Evolutionary conservation across 2,797 vertebrate genomes (phyloP), one percentile per base, ranked within the genome.

Genomic region (Hemitrygon akajei): DNA sequence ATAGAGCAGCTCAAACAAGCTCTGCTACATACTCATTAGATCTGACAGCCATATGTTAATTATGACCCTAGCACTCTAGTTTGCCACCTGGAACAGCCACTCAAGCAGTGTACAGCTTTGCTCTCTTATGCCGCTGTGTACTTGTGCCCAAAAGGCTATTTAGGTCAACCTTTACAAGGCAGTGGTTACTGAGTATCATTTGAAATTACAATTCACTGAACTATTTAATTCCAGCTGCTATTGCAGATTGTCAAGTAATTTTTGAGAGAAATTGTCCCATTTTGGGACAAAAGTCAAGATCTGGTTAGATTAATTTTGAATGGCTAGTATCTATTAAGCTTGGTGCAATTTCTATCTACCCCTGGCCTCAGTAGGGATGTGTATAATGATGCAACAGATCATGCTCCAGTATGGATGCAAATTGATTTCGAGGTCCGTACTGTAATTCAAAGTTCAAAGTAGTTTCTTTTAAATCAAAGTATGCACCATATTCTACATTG

Each of bases 21-120:
- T 30, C 10, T 73, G 91, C 25, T 92, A 20, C 30, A 27, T 75
- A 40, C 10, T 73, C 20, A 92, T 92, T 71, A 92, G 40, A 75
- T 56, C 69, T 92, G 91, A 92, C 91, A 92, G 63, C 86, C 86
- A 89, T 89, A 89, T 89, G 86, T 69, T 18, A 37, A 89, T 20
- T 69, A 69, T 69, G 14, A 66, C 18, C 63, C 60, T 79, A 18
- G 77, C 77, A 79, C 34, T 37, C 7, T 25, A 56, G 37, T 71
- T 91, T 71, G 69, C 63, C 66, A 71, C 66, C 91, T 92, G 91
- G 91, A 92, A 92, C 71, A 75, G 34, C 22, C 37, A 56, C 37
- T 92, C 66, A 75, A 56, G 25, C 69, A 75, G 40, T 92, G 40
- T 56, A 47, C 34, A 92, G 37, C 25, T 75, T 92, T 75, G 71